phyloP scores from a whole-genome alignment of 2,888 invertebrate genomes.

The Trachelus iudaicus region DNA sequence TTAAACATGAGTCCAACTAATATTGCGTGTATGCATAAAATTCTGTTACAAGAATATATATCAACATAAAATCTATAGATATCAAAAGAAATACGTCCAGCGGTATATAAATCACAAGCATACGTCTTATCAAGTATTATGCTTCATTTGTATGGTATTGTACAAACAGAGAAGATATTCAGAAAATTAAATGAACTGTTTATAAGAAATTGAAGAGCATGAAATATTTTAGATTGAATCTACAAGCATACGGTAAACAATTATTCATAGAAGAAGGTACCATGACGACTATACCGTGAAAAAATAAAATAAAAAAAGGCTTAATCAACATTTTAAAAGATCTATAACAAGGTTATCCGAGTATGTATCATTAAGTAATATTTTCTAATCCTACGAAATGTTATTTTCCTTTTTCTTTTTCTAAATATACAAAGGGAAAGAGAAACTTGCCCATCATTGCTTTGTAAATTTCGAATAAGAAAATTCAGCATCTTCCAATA shows the following conservation, averaged over 20 bases:
- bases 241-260: not conserved
- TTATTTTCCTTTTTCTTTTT: not conserved
- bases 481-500: slow-evolving; percentile 16
- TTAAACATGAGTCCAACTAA: not conserved
- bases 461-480: slow-evolving; percentile 16
- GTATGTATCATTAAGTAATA: not conserved
- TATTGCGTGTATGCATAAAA: not conserved
- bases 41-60: not conserved
- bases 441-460: slow-evolving; percentile 14
- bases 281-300: not conserved
- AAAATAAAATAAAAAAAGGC: not conserved
- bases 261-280: not conserved
- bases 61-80: not conserved
- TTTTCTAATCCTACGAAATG: not conserved
- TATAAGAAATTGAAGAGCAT: not conserved
- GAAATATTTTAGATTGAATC: not conserved
- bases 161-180: not conserved
- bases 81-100: not conserved
- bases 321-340: not conserved
- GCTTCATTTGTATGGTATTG: not conserved
- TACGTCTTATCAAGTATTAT: not conserved
- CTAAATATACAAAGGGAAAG: not conserved
- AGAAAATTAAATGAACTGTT: not conserved
- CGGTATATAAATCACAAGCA: not conserved
- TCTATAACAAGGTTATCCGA: not conserved